Evolutionary conservation across 1,140 invertebrate species (phyloP), one percentile per base, ranked within the genome.

Genomic region (Dryas iulia): DNA sequence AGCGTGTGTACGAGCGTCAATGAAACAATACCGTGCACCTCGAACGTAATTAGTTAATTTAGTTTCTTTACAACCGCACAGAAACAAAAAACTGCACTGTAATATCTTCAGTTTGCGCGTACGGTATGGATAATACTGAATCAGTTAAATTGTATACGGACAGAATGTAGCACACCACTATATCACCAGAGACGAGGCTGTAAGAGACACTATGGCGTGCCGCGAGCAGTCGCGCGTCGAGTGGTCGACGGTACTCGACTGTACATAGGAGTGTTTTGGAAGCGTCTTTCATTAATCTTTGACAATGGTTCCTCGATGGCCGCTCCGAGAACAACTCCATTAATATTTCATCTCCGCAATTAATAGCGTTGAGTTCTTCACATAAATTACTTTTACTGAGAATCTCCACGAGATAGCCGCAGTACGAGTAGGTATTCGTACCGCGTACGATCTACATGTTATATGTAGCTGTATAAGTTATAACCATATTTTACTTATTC

Each of bases 301-400:
- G 59, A 26, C 28, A 62, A 53, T 21, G 39, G 31, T 26, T 28
- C 23, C 35, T 28, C n/a, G 26, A 31, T 12, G 57, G 39, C 12
- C 21, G 57, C 57, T 33, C 57, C 28, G 12, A 33, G 30, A 61
- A 61, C 59, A 31, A 14, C 28, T 28, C 24, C 59, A 62, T 62
- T 62, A 62, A 62, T 62, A 62, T 62, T 62, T 62, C 59, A 62
- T 53, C 59, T 62, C 59, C 39, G 59, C 39, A 62, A 62, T 62
- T 62, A 62, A 47, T 21, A 14, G 33, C 59, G 59, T 26, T 23
- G 39, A 62, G 59, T 52, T 62, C 14, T 47, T 47, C 39, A 47
- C 39, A 47, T 47, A 47, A 47, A 47, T 47, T 47, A 47, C 39
- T 47, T 47, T 47, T 47, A 47, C 39, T 47, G 18, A 21, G 39